Base-by-base conservation (phyloP, 1,140 invertebrate genomes). In the Drosophila lini region DNA sequence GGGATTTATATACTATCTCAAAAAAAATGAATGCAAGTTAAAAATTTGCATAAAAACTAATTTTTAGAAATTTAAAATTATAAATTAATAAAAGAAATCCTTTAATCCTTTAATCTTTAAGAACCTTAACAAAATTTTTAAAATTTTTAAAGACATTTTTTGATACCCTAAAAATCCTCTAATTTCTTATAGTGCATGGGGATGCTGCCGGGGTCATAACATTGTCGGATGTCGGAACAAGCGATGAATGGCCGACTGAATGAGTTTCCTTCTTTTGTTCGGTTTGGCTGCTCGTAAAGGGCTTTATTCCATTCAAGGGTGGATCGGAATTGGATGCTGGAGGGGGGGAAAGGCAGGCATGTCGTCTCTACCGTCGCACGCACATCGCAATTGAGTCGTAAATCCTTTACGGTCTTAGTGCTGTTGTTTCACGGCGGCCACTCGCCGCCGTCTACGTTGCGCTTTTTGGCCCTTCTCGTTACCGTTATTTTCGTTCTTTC, bases 301-400 rank as follows among this genome's bases (percentile, higher is more conserved):
- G 83, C 83, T 85, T 79, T 71, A 62, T 70, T 69, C 79, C 42
- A 50, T 77, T 70, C 64, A 44, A 80, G 84, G 83, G 84, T 86
- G 82, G 45, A 42, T 32, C 15, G 47, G n/a, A 16, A 50, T 50
- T 34, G 34, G 25, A n/a, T n/a, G 25, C 3, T 15, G 32, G 16
- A 16, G 16, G 19, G 16, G 22, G 19, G 9, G 8, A 5, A 13
- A 28, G 50, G 55, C 8, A 5, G 52, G 55, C 38, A 8, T 47
- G 15, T 16, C 60, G 44, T 25, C 38, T 15, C 55, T 47, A 22
- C 32, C 63, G 38, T 22, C 31, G 78, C 80, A 84, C 77, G 84
- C 84, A 83, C 80, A 64, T 57, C 77, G 60, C 85, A 91, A 91
- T 91, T 91, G 89, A 91, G 89, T 89, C 79, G 89, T 91, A 91